Evolutionary conservation across 2,888 invertebrate genomes (phyloP).

Genomic region (Drosophila nigricruria): DNA sequence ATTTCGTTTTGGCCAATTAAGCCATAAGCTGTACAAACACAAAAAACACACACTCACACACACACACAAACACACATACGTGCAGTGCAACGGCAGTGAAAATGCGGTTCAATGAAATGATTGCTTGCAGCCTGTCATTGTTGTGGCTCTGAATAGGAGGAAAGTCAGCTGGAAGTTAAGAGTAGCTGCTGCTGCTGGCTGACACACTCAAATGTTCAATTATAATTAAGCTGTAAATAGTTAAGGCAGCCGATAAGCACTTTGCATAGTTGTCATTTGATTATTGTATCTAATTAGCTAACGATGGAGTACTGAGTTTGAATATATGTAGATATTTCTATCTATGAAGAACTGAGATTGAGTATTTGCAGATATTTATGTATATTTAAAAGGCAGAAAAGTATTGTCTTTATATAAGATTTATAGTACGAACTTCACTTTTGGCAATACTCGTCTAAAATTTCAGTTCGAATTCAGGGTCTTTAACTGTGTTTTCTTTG

Average conservation of each 20-base stretch:
- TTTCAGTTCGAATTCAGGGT: no score
- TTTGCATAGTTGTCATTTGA: background rate
- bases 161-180: background rate
- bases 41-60: background rate
- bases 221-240: background rate
- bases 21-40: conserved; percentile 49
- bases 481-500: no score
- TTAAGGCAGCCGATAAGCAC: background rate
- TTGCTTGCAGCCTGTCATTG: conserved; percentile 22
- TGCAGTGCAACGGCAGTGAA: conserved; percentile 29
- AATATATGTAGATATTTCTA: no score
- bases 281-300: background rate
- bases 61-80: background rate
- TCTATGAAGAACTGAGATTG: no score
- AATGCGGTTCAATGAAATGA: conserved; percentile 72
- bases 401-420: no score
- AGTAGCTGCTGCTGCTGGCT: background rate
- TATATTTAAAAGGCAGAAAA: no score
- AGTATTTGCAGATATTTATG: no score
- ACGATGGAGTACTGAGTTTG: background rate
- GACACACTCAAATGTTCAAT: conserved; percentile 8
- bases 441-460: no score
- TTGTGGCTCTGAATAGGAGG: background rate
- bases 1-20: conserved; percentile 72
- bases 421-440: no score